These are phyloP conservation scores for Eurystomus glaucurus DNA, from an alignment of 2,797 vertebrate genomes.

Conservation along the genomic window DNA sequence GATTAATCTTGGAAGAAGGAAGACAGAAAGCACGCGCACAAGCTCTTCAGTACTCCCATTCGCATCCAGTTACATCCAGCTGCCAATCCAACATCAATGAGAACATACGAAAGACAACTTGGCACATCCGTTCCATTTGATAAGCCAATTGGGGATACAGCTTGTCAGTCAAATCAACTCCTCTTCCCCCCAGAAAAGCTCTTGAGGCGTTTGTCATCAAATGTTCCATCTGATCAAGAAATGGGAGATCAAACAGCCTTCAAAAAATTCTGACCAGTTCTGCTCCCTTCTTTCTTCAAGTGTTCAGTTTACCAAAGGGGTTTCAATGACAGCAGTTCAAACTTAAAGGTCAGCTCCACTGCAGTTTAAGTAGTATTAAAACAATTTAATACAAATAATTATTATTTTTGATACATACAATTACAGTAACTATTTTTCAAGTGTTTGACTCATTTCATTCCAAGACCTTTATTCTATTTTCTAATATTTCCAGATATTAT, in stretches of 20 bases:
- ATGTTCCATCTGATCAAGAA: slow-evolving; percentile 14
- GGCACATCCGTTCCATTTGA: slow-evolving; percentile 24
- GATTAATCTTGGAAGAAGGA: background rate
- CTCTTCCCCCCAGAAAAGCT: background rate
- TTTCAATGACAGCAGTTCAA: background rate
- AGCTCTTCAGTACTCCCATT: background rate
- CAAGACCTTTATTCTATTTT: background rate
- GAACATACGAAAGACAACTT: slow-evolving; percentile 41
- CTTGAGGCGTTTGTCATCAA: slow-evolving; percentile 32
- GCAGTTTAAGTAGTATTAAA: background rate
- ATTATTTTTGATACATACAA: background rate
- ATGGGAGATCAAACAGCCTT: slow-evolving; percentile 24
- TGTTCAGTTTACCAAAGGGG: background rate
- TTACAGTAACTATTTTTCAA: background rate
- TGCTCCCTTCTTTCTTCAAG: background rate
- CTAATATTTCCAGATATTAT: background rate
- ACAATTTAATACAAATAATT: background rate
- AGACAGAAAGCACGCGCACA: background rate
- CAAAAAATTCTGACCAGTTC: background rate
- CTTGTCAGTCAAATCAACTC: slow-evolving; percentile 22
- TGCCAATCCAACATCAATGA: slow-evolving; percentile 28
- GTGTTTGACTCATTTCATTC: background rate
- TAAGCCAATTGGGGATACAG: background rate
- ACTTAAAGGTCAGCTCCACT: background rate
- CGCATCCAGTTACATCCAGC: slow-evolving; percentile 32